Conservation (phyloP, 1,140 invertebrate species). For the Myzus persicae region DNA sequence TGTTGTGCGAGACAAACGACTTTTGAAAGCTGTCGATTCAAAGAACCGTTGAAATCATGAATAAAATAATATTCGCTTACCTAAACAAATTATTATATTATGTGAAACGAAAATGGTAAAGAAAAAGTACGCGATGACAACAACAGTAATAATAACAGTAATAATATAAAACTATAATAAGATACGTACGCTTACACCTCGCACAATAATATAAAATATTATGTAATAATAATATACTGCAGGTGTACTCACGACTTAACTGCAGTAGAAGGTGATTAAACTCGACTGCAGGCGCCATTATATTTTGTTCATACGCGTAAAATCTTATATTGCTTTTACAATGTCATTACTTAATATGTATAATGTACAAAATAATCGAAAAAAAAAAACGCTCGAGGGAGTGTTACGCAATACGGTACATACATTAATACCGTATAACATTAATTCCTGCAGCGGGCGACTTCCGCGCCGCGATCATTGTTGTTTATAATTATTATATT, state of each 20-base stretch:
- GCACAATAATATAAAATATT: background rate
- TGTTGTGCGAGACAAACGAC: background rate
- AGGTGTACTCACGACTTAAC: background rate
- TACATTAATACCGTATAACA: background rate
- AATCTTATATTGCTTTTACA: background rate
- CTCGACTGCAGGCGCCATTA: background rate
- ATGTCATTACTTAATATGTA: background rate
- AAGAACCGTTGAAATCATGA: background rate
- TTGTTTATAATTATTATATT: background rate
- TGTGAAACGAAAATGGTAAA: background rate
- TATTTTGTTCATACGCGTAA: background rate
- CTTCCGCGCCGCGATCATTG: background rate
- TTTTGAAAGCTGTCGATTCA: constrained; percentile 15
- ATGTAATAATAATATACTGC: background rate
- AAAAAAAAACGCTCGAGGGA: background rate
- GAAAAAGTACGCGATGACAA: background rate
- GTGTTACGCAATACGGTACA: background rate
- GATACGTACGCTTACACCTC: background rate
- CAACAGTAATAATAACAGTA: background rate
- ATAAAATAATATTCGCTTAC: background rate
- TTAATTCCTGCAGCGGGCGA: background rate
- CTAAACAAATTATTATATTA: background rate
- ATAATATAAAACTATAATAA: background rate
- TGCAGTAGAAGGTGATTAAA: background rate
- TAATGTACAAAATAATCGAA: background rate